Conservation (phyloP, 2,888 invertebrate genomes). For the Leucophenga maculata region DNA sequence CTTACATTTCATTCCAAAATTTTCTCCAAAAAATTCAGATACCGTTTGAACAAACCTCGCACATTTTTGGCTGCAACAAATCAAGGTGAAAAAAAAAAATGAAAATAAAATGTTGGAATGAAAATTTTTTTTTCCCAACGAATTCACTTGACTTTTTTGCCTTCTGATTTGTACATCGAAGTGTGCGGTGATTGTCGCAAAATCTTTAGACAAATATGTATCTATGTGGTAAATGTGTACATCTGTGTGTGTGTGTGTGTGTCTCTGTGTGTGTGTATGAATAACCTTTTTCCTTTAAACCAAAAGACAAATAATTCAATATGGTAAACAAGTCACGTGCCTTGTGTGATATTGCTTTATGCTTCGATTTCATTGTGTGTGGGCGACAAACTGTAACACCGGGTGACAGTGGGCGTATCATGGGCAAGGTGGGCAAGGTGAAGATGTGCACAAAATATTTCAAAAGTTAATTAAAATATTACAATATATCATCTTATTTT, state of each 20-base stretch:
- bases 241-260: background rate
- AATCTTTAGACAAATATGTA: background rate
- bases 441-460: background rate
- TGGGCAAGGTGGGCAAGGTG: background rate
- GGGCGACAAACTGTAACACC: background rate
- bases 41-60: no score
- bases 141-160: background rate
- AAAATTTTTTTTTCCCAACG: background rate
- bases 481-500: background rate
- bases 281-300: constrained; percentile 41
- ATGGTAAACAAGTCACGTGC: constrained; percentile 68
- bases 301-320: constrained; percentile 62
- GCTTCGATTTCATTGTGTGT: constrained; percentile 12
- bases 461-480: constrained; percentile 16
- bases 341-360: constrained; percentile 47
- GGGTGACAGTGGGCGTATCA: background rate
- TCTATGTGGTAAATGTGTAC: background rate
- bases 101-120: background rate
- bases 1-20: no score
- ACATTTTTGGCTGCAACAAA: no score
- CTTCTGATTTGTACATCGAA: constrained; percentile 39
- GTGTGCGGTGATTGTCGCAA: constrained; percentile 22
- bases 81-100: background rate
- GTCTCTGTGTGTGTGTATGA: background rate
- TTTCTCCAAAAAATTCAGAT: no score